These are phyloP conservation scores for Ditula angustiorana DNA, from an alignment of 2,888 invertebrate genomes.

Conservation along the genomic window DNA sequence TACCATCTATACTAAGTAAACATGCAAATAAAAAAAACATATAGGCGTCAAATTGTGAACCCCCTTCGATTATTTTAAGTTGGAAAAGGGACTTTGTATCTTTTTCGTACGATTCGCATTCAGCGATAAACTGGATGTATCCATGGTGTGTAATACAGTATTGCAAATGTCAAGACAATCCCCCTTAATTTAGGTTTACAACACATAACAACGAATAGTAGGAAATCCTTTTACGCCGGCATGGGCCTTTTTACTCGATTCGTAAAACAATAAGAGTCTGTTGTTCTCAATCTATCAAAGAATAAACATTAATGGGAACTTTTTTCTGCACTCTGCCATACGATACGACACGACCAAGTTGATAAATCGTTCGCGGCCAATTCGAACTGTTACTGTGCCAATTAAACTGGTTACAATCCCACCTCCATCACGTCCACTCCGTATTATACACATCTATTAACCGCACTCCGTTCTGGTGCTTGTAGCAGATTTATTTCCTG, in stretches of 20 bases:
- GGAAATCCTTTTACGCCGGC: background rate
- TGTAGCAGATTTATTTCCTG: conserved; percentile 2
- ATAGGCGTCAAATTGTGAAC: too few species aligned
- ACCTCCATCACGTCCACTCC: conserved; percentile 47
- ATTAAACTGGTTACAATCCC: conserved; percentile 68
- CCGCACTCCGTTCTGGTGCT: background rate
- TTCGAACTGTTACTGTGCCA: conserved; percentile 64
- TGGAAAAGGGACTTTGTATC: too few species aligned
- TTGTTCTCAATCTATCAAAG: conserved; percentile 68
- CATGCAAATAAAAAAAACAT: too few species aligned
- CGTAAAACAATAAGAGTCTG: conserved; percentile 17
- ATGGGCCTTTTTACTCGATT: background rate
- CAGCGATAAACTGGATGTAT: background rate
- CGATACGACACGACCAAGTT: conserved; percentile 68
- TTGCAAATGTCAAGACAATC: background rate
- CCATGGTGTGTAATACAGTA: background rate
- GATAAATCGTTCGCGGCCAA: conserved; percentile 66
- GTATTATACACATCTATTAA: conserved; percentile 38
- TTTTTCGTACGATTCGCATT: background rate
- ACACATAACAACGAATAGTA: background rate
- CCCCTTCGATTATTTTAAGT: too few species aligned
- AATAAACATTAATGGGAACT: conserved; percentile 64
- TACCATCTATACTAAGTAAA: too few species aligned
- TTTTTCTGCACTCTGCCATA: conserved; percentile 23
- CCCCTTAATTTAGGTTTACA: background rate